Evolutionary conservation across 2,888 invertebrate species (phyloP).

Genomic region (Corythucha ciliata): DNA sequence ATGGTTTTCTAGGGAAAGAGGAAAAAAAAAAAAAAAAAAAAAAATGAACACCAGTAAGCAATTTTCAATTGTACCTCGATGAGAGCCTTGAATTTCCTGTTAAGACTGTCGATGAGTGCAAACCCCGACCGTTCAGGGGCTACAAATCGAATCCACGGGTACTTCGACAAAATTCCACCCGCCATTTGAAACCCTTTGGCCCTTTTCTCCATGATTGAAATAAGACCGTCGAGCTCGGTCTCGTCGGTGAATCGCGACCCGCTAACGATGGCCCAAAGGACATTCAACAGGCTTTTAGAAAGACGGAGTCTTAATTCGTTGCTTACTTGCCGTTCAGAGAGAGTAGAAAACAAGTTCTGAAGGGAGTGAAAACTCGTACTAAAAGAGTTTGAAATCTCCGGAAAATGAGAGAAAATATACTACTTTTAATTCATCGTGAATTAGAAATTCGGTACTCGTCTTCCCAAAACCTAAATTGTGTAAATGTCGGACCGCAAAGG

Average conservation of each 20-base stretch:
- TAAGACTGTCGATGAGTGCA: conserved; percentile 45
- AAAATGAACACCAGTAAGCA: neutral
- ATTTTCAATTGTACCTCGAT: conserved; percentile 20
- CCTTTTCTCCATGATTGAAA: conserved; percentile 45
- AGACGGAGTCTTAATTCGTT: conserved; percentile 39
- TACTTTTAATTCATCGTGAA: conserved; percentile 48
- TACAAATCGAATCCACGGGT: conserved; percentile 54
- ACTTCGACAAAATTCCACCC: conserved; percentile 50
- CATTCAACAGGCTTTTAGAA: conserved; percentile 52
- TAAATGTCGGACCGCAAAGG: conserved; percentile 48
- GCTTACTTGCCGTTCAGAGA: conserved; percentile 11
- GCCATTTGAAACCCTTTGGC: conserved; percentile 50
- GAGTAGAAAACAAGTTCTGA: conserved; percentile 24
- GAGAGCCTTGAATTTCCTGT: conserved; percentile 22
- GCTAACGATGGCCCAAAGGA: conserved; percentile 54
- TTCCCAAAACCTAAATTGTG: conserved; percentile 50
- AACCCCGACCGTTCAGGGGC: conserved; percentile 54
- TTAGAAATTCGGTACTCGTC: conserved; percentile 46
- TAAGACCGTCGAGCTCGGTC: conserved; percentile 42
- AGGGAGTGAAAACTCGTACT: too few relatives aligned
- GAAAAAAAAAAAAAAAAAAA: too few relatives aligned
- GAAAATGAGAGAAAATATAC: too few relatives aligned
- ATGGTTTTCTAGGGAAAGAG: conserved; percentile 44
- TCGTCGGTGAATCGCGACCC: conserved; percentile 44
- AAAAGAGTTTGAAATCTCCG: too few relatives aligned